These are phyloP conservation scores for Phoebastria nigripes DNA, from an alignment of 2,797 vertebrate genomes.

Conservation along the genomic window DNA sequence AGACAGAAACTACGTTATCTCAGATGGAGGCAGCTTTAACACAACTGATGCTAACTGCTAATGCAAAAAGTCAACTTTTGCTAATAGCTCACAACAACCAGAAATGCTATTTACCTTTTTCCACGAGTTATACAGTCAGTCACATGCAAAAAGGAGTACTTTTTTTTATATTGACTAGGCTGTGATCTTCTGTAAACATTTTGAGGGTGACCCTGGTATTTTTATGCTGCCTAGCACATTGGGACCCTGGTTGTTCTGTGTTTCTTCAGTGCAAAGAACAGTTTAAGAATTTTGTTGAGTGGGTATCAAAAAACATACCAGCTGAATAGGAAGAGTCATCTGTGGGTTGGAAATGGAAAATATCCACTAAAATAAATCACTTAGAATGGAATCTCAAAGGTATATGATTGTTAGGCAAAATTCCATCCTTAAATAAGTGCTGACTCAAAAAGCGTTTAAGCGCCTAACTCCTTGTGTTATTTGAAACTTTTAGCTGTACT, in stretches of 20 bases:
- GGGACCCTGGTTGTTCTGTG: not conserved
- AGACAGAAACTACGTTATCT: not conserved
- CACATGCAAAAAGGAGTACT: not conserved
- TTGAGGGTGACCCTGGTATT: not conserved
- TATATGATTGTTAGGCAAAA: not conserved
- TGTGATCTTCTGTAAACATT: not conserved
- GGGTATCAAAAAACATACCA: not conserved
- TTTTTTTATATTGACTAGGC: not conserved
- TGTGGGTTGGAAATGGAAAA: not conserved
- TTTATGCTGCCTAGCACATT: not conserved
- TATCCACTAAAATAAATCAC: not conserved
- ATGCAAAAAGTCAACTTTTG: not conserved
- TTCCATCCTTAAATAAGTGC: not conserved
- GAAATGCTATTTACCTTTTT: not conserved
- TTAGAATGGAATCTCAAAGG: not conserved
- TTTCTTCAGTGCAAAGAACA: not conserved
- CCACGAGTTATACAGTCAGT: not conserved
- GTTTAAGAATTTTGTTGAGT: not conserved
- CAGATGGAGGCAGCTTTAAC: not conserved
- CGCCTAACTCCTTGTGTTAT: not conserved
- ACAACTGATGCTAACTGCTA: not conserved
- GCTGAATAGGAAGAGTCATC: not conserved
- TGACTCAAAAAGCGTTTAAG: not conserved
- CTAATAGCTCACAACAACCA: not conserved
- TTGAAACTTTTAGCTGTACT: not conserved